Percentiles rank a stretch among this genome's conserved stretches.
These are phyloP conservation scores for Melierax canorus DNA, from an alignment of 2,113 vertebrate species.

Conservation along the genomic window DNA sequence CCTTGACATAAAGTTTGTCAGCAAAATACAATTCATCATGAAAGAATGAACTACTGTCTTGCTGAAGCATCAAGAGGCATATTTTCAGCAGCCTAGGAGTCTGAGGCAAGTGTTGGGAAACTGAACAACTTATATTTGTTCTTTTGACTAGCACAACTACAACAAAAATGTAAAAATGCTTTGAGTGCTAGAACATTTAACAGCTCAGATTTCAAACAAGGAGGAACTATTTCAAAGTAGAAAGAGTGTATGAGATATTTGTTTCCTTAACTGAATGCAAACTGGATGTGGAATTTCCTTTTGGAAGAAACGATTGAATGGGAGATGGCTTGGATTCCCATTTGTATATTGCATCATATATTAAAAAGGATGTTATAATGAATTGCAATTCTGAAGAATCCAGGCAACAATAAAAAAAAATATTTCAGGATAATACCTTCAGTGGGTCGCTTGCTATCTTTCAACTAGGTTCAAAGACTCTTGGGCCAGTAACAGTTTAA, in stretches of 20 bases:
- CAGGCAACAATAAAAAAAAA: not conserved
- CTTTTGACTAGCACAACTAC: not conserved
- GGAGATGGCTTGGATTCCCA: constrained; percentile 11
- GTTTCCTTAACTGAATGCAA: constrained; percentile 52
- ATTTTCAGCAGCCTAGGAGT: not conserved
- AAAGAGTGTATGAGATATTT: not conserved
- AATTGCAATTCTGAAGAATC: not conserved
- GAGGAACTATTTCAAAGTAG: not conserved
- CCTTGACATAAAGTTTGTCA: not conserved
- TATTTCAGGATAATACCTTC: not conserved
- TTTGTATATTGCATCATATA: constrained; percentile 28
- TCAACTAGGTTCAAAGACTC: not conserved
- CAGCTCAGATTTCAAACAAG: constrained; percentile 21
- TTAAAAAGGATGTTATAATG: constrained; percentile 14
- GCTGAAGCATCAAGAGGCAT: not conserved
- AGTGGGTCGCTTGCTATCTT: not conserved
- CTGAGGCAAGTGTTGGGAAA: not conserved
- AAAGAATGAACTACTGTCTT: constrained; percentile 28
- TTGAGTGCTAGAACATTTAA: not conserved
- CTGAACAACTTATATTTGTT: not conserved
- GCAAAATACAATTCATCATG: not conserved
- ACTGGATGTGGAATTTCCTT: constrained; percentile 58
- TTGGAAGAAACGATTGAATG: not conserved
- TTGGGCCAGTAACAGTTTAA: not conserved
- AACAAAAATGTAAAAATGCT: not conserved